Percentiles rank a stretch among this genome's conserved stretches.
These are phyloP conservation scores for Harpegnathos saltator DNA, from an alignment of 1,140 invertebrate species.

Conservation along the genomic window DNA sequence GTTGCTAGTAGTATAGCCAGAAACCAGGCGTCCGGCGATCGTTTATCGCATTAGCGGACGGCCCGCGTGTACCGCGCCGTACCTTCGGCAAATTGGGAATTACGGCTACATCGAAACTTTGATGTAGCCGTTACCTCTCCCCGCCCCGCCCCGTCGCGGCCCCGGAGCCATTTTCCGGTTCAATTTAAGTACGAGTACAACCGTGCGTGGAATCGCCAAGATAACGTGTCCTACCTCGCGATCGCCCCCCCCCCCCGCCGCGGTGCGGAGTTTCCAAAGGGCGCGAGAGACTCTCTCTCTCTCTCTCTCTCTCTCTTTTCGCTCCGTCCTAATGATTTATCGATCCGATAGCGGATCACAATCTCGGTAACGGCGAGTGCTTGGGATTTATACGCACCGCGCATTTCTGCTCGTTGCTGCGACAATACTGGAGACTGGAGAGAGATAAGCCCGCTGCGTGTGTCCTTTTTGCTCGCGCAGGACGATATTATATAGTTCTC, in stretches of 20 bases:
- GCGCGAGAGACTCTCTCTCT: too few relatives aligned
- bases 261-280: neutral
- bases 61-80: constrained; percentile 29
- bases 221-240: constrained; percentile 3
- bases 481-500: too few relatives aligned
- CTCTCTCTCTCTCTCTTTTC: too few relatives aligned
- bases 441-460: too few relatives aligned
- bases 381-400: neutral
- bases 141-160: neutral
- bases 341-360: neutral
- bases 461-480: too few relatives aligned
- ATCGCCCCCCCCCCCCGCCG: too few relatives aligned
- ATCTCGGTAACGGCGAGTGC: neutral
- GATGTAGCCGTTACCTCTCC: neutral
- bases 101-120: constrained; percentile 57
- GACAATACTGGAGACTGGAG: neutral
- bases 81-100: constrained; percentile 54
- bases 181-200: constrained; percentile 27
- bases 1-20: constrained; percentile 56
- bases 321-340: neutral
- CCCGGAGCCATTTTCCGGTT: constrained; percentile 10
- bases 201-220: neutral
- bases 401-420: neutral
- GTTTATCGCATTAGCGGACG: constrained; percentile 54
- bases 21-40: constrained; percentile 45